A percentile compares a stretch with the other conserved stretches of the same genome.
These are phyloP conservation scores for Polyboroides typus DNA, from an alignment of 2,797 vertebrate species.

Conservation along the genomic window DNA sequence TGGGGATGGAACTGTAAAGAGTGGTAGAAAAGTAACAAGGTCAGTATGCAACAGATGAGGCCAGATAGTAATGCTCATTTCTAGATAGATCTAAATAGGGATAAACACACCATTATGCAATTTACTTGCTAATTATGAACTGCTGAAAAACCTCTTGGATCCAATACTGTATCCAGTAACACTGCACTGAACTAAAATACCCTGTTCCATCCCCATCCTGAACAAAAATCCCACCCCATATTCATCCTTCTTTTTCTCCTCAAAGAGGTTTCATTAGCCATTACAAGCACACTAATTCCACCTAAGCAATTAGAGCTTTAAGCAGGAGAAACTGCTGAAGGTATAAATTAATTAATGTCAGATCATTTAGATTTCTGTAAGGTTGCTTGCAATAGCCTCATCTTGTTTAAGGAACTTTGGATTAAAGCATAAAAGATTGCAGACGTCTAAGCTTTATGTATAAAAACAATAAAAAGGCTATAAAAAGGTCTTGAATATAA, in stretches of 20 bases:
- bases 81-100: not conserved
- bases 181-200: not conserved
- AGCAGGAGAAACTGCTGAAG: not conserved
- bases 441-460: not conserved
- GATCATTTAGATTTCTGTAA: not conserved
- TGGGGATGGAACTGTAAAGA: conserved; percentile 86
- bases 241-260: not conserved
- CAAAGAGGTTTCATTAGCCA: not conserved
- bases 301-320: not conserved
- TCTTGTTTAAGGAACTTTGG: not conserved
- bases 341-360: not conserved
- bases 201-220: not conserved
- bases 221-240: not conserved
- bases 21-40: not conserved
- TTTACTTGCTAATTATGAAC: not conserved
- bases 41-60: not conserved
- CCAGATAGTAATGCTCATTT: not conserved
- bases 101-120: not conserved
- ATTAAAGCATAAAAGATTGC: not conserved
- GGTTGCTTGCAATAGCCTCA: not conserved
- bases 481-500: not conserved
- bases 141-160: not conserved
- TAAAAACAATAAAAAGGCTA: not conserved
- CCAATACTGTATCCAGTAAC: not conserved
- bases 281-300: not conserved